These are phyloP conservation scores for Siniperca obscura DNA, from an alignment of 2,797 vertebrate species.

Conservation along the genomic window DNA sequence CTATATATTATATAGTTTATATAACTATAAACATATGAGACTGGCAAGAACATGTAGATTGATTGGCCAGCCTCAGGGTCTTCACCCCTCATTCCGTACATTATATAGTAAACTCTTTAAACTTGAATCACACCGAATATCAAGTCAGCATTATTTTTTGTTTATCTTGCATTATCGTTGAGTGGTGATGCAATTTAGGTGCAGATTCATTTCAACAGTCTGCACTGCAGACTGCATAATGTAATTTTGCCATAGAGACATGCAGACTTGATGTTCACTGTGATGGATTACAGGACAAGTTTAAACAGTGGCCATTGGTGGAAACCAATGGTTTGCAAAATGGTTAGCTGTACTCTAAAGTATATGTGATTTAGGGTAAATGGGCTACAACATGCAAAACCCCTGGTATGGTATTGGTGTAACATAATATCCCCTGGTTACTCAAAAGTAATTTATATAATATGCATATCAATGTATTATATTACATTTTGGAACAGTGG, in stretches of 20 bases:
- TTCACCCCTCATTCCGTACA: not conserved
- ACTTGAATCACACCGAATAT: not conserved
- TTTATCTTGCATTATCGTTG: not conserved
- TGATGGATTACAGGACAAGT: no score
- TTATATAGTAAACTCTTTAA: not conserved
- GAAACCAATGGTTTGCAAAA: not conserved
- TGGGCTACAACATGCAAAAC: not conserved
- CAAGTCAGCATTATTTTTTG: not conserved
- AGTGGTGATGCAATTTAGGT: not conserved
- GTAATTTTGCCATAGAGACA: not conserved
- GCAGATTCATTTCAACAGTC: not conserved
- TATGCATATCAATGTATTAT: not conserved
- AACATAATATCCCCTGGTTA: not conserved
- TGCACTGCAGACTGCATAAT: not conserved
- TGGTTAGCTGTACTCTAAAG: not conserved
- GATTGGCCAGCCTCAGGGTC: not conserved
- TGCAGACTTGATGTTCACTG: no score
- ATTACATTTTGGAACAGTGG: not conserved
- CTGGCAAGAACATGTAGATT: not conserved
- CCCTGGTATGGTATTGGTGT: not conserved
- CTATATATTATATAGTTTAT: no score
- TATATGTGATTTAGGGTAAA: not conserved
- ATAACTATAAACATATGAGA: slow-evolving; percentile 3
- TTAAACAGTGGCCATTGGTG: no score
- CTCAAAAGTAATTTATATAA: not conserved